These are phyloP conservation scores for Pluvianellus socialis DNA, from an alignment of 2,113 vertebrate species.

Conservation along the genomic window DNA sequence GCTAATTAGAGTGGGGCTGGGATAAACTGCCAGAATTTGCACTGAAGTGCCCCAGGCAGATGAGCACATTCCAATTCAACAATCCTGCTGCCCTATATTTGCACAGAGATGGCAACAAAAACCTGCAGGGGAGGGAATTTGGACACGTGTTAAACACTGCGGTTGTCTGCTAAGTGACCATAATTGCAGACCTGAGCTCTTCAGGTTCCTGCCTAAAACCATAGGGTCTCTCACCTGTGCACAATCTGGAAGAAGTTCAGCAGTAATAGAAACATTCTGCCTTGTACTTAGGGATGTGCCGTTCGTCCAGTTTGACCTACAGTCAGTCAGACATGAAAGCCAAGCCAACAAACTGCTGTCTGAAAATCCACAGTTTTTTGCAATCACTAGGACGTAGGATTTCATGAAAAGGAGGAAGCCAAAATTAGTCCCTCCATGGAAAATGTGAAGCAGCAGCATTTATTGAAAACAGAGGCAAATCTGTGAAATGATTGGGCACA, in stretches of 20 bases:
- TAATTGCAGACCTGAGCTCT: constrained; percentile 2
- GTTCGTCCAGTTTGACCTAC: not conserved
- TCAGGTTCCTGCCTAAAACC: constrained; percentile 2
- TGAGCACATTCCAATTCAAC: constrained; percentile 3
- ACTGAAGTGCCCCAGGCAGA: constrained; percentile 38
- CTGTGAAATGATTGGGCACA: not conserved
- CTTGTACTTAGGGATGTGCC: not conserved
- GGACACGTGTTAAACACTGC: constrained; percentile 23
- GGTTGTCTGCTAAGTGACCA: constrained; percentile 43
- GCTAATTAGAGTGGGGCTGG: constrained; percentile 26
- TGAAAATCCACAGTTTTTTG: not conserved
- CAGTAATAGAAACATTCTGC: not conserved
- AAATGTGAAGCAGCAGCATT: not conserved
- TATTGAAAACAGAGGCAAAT: not conserved
- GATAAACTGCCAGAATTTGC: constrained; percentile 10
- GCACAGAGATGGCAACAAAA: constrained; percentile 17
- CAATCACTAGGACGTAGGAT: not conserved
- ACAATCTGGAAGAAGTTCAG: not conserved
- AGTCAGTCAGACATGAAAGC: not conserved
- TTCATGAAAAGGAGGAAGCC: not conserved
- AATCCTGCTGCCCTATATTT: constrained; percentile 33
- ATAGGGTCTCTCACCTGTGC: constrained; percentile 14
- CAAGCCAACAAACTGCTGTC: not conserved
- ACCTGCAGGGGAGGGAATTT: constrained; percentile 41
- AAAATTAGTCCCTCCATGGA: not conserved